Evolutionary conservation across 2,888 invertebrate species (phyloP).

Genomic region (Campoletis raptor): DNA sequence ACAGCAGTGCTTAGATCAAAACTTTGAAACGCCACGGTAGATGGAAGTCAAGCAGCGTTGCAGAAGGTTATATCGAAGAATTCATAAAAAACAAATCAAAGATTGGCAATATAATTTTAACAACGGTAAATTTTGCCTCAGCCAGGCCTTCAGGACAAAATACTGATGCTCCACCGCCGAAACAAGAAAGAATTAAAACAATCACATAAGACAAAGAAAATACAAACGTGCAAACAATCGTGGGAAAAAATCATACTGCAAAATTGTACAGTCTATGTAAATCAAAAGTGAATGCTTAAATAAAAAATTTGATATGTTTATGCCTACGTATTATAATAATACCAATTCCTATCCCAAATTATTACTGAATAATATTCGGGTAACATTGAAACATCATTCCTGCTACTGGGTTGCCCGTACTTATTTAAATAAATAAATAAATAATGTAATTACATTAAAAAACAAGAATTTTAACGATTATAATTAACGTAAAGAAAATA

Average conservation of each 20-base stretch:
- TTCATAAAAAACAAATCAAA: constrained; percentile 40
- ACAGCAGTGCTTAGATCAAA: constrained; percentile 69
- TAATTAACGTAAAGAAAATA: constrained; percentile 57
- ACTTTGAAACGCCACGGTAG: constrained; percentile 70
- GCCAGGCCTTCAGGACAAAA: constrained; percentile 11
- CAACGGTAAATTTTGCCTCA: constrained; percentile 13
- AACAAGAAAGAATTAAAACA: constrained; percentile 46
- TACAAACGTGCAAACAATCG: neutral
- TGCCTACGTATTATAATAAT: too few relatives aligned
- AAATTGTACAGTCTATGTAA: constrained; percentile 37
- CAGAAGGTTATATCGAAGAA: constrained; percentile 71
- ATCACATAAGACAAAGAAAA: constrained; percentile 13
- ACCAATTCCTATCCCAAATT: too few relatives aligned
- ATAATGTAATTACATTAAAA: neutral
- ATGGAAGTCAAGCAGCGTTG: constrained; percentile 63
- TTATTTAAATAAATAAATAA: too few relatives aligned
- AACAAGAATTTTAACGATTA: constrained; percentile 68
- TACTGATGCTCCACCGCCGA: constrained; percentile 39
- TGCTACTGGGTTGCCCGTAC: too few relatives aligned
- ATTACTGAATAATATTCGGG: too few relatives aligned
- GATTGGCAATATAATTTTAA: constrained; percentile 19
- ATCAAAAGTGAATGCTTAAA: neutral
- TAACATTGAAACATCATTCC: too few relatives aligned
- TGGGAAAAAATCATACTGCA: constrained; percentile 6
- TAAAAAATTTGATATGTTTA: neutral